Evolutionary conservation across 2,888 invertebrate species (phyloP).

Genomic region (Harpalus rubripes): DNA sequence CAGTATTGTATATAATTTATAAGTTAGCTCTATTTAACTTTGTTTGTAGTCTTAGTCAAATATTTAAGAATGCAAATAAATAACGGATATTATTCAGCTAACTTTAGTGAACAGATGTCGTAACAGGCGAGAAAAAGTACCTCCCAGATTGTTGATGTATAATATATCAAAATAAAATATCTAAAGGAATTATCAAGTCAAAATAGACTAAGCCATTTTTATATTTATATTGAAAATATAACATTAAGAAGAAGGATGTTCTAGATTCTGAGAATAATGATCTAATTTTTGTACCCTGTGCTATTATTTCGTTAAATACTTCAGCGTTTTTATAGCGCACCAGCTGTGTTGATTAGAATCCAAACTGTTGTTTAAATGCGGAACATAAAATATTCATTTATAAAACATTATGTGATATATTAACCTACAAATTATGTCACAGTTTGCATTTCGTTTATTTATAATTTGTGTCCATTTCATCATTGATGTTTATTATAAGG

Average conservation of each 20-base stretch:
- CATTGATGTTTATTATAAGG: not conserved
- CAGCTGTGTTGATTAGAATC: constrained; percentile 6
- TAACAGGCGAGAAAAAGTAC: constrained; percentile 5
- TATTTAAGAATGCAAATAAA: constrained; percentile 13
- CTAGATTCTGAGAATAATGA: constrained; percentile 19
- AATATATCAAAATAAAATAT: not conserved
- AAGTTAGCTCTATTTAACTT: not conserved
- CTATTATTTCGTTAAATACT: constrained; percentile 17
- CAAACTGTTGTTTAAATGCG: constrained; percentile 23
- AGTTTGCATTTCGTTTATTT: constrained; percentile 6
- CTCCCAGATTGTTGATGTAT: constrained; percentile 23
- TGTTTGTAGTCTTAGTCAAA: not conserved
- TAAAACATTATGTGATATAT: not conserved
- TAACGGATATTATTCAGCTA: constrained; percentile 2
- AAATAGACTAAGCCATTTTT: not conserved
- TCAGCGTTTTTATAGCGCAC: constrained; percentile 5
- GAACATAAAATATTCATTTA: constrained; percentile 19
- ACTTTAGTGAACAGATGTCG: not conserved
- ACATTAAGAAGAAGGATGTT: constrained; percentile 8
- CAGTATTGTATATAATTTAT: not conserved
- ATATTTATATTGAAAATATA: not conserved
- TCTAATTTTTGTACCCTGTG: constrained; percentile 4
- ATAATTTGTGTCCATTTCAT: not conserved
- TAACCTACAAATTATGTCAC: constrained; percentile 4
- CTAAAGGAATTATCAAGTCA: not conserved